Base-by-base conservation (phyloP, 2,888 invertebrate species). In the Tuberolachnus salignus region DNA sequence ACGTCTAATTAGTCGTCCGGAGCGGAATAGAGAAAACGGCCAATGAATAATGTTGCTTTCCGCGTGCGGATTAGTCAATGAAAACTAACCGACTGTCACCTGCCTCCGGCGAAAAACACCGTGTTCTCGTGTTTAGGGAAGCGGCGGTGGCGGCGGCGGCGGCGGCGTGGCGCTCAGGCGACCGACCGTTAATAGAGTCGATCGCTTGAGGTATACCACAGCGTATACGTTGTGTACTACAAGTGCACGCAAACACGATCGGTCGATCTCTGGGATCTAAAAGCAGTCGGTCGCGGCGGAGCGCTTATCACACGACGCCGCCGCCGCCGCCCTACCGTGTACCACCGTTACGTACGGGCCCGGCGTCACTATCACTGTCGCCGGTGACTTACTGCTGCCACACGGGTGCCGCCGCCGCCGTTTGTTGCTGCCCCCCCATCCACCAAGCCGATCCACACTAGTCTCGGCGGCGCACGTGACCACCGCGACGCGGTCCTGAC, bases 271-370 rank as follows among this genome's bases (percentile, higher is more conserved):
- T 11, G 73, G 23, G 73, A 74, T 64, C 73, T 74, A 74, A 74
- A 64, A 42, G 73, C 63, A 42, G 51, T 42, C 73, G 53, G 73
- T 53, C 74, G 74, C 80, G 81, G 44, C 66, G 81, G 59, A 63
- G 73, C 81, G 81, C 80, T 80, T 81, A 72, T 78, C 78, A 75
- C 70, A 64, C 80, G 74, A 23, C 71, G 70, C 81, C 64, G 53
- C 51, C 71, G 70, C 81, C 64, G 53, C 51, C 74, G 59, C 80
- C 72, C 49, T 64, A 66, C 69, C 69, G 34, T 34, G 81, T 46
- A 63, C 61, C 73, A 19, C 57, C 75, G 59, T 61, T 51, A 53
- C 46, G 8, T 26, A 80, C 23, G 34, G 42, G 53, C 64, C 73
- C 64, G 80, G 71, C 71, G 66, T 72, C 63, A 16, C 59, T 78